Evolutionary conservation across 2,888 invertebrate genomes (phyloP).

Genomic region (Mesoligia furuncula): DNA sequence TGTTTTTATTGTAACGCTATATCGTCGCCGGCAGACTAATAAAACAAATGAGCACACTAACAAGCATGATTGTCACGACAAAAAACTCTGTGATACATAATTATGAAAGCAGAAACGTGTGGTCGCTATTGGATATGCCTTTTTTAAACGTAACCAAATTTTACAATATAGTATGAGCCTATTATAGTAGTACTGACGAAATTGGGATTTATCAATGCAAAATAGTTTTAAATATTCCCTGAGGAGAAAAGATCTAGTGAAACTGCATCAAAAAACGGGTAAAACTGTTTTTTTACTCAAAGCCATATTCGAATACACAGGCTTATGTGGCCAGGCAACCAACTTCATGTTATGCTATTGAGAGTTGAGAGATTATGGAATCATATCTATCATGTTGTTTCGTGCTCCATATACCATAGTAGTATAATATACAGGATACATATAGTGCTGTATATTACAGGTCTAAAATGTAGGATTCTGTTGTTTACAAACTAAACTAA

Average conservation of each 20-base stretch:
- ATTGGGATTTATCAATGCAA: not conserved
- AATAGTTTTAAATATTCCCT: not conserved
- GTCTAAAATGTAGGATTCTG: not conserved
- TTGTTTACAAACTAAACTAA: too few relatives aligned
- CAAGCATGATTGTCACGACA: constrained; percentile 16
- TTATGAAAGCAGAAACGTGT: constrained; percentile 10
- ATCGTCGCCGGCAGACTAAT: constrained; percentile 28
- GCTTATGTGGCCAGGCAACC: not conserved
- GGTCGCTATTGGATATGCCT: not conserved
- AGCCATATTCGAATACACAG: not conserved
- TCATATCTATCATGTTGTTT: not conserved
- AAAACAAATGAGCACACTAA: constrained; percentile 21
- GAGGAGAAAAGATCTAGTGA: not conserved
- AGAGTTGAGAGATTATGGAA: too few relatives aligned
- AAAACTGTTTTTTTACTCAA: not conserved
- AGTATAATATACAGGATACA: not conserved
- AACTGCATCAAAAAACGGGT: not conserved
- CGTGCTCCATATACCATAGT: not conserved
- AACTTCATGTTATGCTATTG: too few relatives aligned
- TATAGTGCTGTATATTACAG: not conserved
- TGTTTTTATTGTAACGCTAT: constrained; percentile 55
- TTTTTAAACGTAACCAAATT: constrained; percentile 3
- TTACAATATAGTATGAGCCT: not conserved
- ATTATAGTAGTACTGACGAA: not conserved
- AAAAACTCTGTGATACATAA: constrained; percentile 1